A percentile compares a stretch with the other conserved stretches of the same genome.
Conservation (phyloP, 1,140 invertebrate genomes). For the Chironomus tepperi region DNA sequence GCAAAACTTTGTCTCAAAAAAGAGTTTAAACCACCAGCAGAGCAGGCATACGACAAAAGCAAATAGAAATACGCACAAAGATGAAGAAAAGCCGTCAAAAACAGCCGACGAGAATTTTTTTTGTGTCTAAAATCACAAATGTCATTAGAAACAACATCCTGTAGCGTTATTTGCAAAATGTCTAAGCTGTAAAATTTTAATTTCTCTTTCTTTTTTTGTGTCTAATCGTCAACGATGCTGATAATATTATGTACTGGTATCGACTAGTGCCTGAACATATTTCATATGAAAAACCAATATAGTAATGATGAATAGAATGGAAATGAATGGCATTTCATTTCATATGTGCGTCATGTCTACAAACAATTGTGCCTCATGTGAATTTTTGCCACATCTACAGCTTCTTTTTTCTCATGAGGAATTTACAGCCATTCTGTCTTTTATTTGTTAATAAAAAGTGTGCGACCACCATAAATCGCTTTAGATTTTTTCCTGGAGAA, state of each 20-base stretch:
- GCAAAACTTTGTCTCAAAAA: no score
- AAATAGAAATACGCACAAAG: not conserved
- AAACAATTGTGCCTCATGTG: not conserved
- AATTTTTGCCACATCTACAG: not conserved
- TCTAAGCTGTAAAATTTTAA: slow-evolving; percentile 13
- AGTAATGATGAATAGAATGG: not conserved
- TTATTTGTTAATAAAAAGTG: no score
- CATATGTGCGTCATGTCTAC: not conserved
- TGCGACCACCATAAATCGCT: no score
- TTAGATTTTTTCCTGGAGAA: no score
- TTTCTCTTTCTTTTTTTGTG: not conserved
- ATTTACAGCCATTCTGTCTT: no score
- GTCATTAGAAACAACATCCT: slow-evolving; percentile 18
- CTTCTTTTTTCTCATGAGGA: no score
- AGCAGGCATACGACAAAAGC: not conserved
- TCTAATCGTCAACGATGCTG: not conserved
- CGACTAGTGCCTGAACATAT: not conserved
- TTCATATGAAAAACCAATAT: not conserved
- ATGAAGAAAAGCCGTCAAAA: not conserved
- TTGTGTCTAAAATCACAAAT: not conserved
- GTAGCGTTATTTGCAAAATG: not conserved
- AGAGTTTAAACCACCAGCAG: no score
- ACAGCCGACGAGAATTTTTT: not conserved
- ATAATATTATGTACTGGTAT: not conserved
- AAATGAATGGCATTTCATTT: not conserved